These are phyloP conservation scores for Pammene aurita DNA, from an alignment of 2,888 invertebrate genomes.

Conservation along the genomic window DNA sequence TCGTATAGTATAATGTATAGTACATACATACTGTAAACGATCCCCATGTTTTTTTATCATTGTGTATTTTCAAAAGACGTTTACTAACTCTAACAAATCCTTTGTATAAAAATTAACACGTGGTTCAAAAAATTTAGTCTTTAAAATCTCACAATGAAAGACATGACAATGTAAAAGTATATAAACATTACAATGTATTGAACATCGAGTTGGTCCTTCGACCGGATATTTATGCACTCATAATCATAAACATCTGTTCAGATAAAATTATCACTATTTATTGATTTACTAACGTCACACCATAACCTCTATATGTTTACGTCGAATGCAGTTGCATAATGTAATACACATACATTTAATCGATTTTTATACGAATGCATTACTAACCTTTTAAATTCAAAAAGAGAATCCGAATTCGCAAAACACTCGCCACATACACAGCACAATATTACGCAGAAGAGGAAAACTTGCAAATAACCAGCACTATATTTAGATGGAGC, in stretches of 20 bases:
- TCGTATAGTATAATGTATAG: no score
- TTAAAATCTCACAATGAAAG: not conserved
- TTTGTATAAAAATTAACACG: constrained; percentile 11
- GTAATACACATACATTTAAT: constrained; percentile 1
- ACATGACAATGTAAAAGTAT: not conserved
- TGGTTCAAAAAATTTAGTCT: not conserved
- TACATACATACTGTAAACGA: no score
- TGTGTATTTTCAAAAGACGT: not conserved
- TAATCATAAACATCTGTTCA: constrained; percentile 53
- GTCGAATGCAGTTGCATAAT: constrained; percentile 40
- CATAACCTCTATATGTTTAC: constrained; percentile 33
- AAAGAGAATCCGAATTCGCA: constrained; percentile 38
- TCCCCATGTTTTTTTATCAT: not conserved
- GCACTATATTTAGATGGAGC: constrained; percentile 74
- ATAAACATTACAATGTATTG: constrained; percentile 13
- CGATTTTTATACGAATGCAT: not conserved
- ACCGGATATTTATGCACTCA: constrained; percentile 46
- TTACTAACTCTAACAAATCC: not conserved
- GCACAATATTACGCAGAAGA: constrained; percentile 67
- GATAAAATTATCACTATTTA: constrained; percentile 44
- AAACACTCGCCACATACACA: constrained; percentile 55
- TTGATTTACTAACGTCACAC: constrained; percentile 39
- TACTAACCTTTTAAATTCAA: constrained; percentile 30
- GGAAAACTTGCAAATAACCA: constrained; percentile 59
- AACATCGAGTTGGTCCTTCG: constrained; percentile 32